Percentiles rank a stretch among this genome's conserved stretches.
phyloP scores from a whole-genome alignment of 1,140 invertebrate species.

The Papilio machaon region DNA sequence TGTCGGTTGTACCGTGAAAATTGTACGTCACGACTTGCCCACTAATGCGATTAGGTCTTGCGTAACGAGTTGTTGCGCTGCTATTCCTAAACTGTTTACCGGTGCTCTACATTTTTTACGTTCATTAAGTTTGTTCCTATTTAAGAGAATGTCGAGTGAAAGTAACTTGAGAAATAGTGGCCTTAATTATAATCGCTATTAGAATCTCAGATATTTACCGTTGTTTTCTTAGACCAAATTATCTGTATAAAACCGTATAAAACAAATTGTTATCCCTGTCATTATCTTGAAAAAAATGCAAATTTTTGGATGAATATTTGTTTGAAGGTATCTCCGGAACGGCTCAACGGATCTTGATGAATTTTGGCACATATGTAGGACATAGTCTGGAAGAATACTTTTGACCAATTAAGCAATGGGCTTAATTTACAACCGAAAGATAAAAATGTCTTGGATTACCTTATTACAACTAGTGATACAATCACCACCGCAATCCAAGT shows the following conservation, averaged over 20 bases:
- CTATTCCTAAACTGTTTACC: not conserved
- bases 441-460: constrained; percentile 71
- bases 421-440: not conserved
- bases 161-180: not conserved
- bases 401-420: too few species aligned
- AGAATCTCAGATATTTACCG: not conserved
- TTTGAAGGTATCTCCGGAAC: too few species aligned
- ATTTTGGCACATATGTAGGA: too few species aligned
- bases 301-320: too few species aligned
- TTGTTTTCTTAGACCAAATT: too few species aligned
- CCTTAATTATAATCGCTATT: constrained; percentile 4
- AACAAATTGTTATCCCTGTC: too few species aligned
- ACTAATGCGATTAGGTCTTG: constrained; percentile 14
- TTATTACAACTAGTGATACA: constrained; percentile 95
- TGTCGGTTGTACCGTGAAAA: not conserved
- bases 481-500: constrained; percentile 91
- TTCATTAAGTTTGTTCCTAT: not conserved
- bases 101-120: not conserved
- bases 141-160: constrained; percentile 1
- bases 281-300: too few species aligned
- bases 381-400: too few species aligned
- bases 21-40: not conserved
- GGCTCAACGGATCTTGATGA: too few species aligned
- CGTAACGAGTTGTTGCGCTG: not conserved
- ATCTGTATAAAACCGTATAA: too few species aligned